Base-by-base conservation (phyloP, 2,113 vertebrate species). In the Sinocyclocheilus grahami region DNA sequence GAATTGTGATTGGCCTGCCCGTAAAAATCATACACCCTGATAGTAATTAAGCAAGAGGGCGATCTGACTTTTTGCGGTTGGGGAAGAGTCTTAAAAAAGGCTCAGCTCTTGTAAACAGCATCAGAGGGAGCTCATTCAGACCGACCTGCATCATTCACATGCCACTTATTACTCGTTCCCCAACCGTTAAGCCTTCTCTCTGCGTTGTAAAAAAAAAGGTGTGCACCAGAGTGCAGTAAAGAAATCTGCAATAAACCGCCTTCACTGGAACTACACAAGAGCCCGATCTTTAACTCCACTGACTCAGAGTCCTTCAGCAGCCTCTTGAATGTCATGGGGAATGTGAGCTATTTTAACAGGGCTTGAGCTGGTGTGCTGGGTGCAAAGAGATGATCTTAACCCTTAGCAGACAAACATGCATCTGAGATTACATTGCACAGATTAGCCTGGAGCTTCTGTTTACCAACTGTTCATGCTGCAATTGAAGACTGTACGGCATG, bases 211-310 rank as follows among this genome's bases (percentile, higher is more conserved):
- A 93, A 91, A 91, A 42, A 91, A 90, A 91, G 92, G 90, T 92
- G 91, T 92, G 90, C 88, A 86, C 89, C 90, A 90, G 89, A 83
- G 85, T 83, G 90, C 89, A 91, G 92, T 91, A 92, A 93, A 93
- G 92, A 92, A 91, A 93, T 93, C 92, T 81, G 89, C 90, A 90
- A 91, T 94, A 91, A 94, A 94, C 84, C 60, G 87, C 69, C 87
- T 90, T 91, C 87, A 88, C 83, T 82, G 85, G 78, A 89, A 89
- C 86, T 90, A 77, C 85, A 89, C 71, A 86, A 87, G 88, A 85
- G 42, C 22, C 83, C 62, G 14, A 58, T 74, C 39, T 85, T 89
- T 88, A 90, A 87, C 85, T 88, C 75, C 30, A 42, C 37, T 82
- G 85, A 42, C 79, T 86, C 51, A 0, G 42, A 88, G 83, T 86